These are phyloP conservation scores for Eupsilia transversa DNA, from an alignment of 2,888 invertebrate species.

Conservation along the genomic window DNA sequence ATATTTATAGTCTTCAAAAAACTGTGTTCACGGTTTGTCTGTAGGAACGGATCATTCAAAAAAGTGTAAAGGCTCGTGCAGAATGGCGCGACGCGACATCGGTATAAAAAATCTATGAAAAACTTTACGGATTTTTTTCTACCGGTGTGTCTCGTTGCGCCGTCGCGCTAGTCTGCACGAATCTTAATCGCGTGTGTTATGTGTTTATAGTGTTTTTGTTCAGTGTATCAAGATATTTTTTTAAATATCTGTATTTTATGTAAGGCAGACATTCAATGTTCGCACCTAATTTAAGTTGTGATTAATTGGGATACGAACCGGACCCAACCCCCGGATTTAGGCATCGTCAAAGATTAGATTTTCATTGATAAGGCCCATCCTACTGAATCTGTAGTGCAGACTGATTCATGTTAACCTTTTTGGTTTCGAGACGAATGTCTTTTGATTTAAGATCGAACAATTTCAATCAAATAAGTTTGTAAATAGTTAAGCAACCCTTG, in stretches of 20 bases:
- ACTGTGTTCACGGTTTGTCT: background rate
- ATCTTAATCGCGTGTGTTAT: too few species aligned
- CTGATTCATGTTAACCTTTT: constrained; percentile 18
- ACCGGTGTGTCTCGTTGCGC: too few species aligned
- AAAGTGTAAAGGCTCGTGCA: too few species aligned
- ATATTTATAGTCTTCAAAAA: background rate
- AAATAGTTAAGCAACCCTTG: background rate
- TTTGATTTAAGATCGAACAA: background rate
- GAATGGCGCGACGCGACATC: too few species aligned
- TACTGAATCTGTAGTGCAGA: constrained; percentile 10
- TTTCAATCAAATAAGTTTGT: background rate
- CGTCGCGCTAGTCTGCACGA: too few species aligned
- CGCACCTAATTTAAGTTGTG: background rate
- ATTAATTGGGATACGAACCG: background rate
- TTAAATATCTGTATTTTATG: background rate
- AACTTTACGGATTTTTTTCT: too few species aligned
- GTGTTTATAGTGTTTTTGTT: too few species aligned
- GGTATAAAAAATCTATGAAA: too few species aligned
- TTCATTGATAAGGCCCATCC: background rate
- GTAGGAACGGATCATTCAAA: background rate
- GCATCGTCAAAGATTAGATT: constrained; percentile 20
- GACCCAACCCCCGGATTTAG: background rate
- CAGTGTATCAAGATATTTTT: background rate
- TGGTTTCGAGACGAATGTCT: background rate
- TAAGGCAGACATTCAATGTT: background rate